Evolutionary conservation across 2,113 vertebrate genomes (phyloP).

Genomic region (Delphinus delphis): DNA sequence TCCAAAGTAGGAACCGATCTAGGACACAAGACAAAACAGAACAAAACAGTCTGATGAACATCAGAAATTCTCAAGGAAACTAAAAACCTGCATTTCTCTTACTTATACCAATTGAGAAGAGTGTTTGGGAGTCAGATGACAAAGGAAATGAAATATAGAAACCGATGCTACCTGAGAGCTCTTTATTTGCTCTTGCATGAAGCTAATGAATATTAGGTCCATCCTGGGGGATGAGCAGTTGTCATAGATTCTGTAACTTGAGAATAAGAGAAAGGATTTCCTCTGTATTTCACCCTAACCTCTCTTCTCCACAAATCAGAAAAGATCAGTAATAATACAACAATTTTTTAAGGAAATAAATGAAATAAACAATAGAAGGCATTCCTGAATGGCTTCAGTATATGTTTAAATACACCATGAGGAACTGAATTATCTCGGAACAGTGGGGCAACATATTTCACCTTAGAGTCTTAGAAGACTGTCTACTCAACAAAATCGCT

Average conservation of each 20-base stretch:
- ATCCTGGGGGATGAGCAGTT: background rate
- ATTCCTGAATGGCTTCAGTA: background rate
- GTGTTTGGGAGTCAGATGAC: background rate
- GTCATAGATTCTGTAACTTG: background rate
- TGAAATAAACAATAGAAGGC: background rate
- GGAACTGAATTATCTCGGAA: background rate
- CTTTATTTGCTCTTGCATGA: background rate
- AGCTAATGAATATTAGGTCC: no score
- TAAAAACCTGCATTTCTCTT: background rate
- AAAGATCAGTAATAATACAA: background rate
- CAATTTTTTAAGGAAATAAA: background rate
- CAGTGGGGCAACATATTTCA: background rate
- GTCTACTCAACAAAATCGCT: background rate
- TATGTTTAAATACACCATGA: background rate
- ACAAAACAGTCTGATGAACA: background rate
- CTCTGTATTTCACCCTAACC: background rate
- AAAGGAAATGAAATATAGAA: background rate
- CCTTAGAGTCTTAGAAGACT: background rate
- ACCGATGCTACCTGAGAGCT: background rate
- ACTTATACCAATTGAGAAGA: background rate
- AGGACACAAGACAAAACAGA: conserved; percentile 2
- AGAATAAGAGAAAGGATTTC: background rate
- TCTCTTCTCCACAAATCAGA: background rate
- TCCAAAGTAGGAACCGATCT: conserved; percentile 98
- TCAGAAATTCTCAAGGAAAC: background rate